These are phyloP conservation scores for Polyploca ridens DNA, from an alignment of 2,888 invertebrate genomes.

Conservation along the genomic window DNA sequence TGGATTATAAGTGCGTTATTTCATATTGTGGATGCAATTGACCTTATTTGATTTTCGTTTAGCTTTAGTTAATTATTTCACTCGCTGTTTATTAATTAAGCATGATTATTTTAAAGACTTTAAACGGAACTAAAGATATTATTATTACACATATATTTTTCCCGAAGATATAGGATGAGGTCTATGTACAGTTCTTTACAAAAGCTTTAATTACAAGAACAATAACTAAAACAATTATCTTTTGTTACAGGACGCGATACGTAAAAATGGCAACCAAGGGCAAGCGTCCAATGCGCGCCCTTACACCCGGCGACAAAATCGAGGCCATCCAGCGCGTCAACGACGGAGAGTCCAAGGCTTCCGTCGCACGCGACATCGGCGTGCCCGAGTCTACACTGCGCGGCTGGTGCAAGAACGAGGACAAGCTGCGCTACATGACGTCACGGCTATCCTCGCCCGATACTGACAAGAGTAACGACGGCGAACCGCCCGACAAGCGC, in stretches of 20 bases:
- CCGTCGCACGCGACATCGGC: slow-evolving; percentile 93
- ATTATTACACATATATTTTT: no score
- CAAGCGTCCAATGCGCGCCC: slow-evolving; percentile 91
- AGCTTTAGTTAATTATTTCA: no score
- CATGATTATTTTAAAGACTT: no score
- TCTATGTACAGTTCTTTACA: no score
- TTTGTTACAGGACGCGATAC: slow-evolving; percentile 69
- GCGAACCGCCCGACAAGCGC: slow-evolving; percentile 74
- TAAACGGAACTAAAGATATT: no score
- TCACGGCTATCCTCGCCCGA: slow-evolving; percentile 89
- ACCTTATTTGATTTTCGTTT: neutral
- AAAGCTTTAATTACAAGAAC: neutral
- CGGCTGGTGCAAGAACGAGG: slow-evolving; percentile 95
- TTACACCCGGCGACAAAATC: slow-evolving; percentile 91
- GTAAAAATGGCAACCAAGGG: slow-evolving; percentile 87
- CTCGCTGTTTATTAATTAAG: no score
- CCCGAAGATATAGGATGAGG: no score
- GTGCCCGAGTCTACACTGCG: slow-evolving; percentile 94
- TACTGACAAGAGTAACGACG: slow-evolving; percentile 85
- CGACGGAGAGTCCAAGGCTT: slow-evolving; percentile 93
- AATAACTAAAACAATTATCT: slow-evolving; percentile 12
- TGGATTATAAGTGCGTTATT: neutral
- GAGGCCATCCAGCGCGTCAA: slow-evolving; percentile 92
- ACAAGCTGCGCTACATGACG: slow-evolving; percentile 88
- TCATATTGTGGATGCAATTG: neutral